phyloP scores from a whole-genome alignment of 2,797 vertebrate species.

The Scyliorhinus canicula region DNA sequence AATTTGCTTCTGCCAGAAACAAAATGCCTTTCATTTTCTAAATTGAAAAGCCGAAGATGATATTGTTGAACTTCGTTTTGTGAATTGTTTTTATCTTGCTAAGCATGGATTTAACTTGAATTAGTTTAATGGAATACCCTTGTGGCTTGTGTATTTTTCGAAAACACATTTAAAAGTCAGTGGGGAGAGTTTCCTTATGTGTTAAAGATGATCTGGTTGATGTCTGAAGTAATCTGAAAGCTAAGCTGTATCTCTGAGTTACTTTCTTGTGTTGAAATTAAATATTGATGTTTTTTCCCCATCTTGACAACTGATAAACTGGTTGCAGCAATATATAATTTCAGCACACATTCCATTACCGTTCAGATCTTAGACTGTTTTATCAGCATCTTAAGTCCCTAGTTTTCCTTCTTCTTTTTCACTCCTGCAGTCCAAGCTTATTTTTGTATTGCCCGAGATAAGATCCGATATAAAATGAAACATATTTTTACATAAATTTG shows the following conservation, averaged over 20 bases:
- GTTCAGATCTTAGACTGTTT: not conserved
- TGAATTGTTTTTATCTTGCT: not conserved
- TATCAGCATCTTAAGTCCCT: not conserved
- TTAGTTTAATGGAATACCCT: not conserved
- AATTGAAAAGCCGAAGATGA: not conserved
- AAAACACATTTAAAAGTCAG: not conserved
- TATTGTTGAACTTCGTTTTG: not conserved
- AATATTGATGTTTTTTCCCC: not conserved
- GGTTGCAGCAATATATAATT: not conserved
- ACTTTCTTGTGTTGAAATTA: not conserved
- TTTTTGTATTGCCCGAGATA: not conserved
- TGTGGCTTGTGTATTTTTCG: not conserved
- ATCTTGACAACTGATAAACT: not conserved
- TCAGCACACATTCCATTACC: not conserved
- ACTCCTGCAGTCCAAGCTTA: not conserved
- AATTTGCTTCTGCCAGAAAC: not conserved
- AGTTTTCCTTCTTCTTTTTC: not conserved
- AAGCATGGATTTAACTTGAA: not conserved
- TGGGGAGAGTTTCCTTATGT: not conserved
- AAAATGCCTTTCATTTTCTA: not conserved
- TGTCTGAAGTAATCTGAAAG: not conserved
- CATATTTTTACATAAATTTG: not conserved
- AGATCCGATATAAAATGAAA: not conserved
- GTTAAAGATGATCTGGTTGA: not conserved
- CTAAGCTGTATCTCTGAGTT: not conserved